Conservation (phyloP, 2,797 vertebrate genomes). For the Urocyon cinereoargenteus region DNA sequence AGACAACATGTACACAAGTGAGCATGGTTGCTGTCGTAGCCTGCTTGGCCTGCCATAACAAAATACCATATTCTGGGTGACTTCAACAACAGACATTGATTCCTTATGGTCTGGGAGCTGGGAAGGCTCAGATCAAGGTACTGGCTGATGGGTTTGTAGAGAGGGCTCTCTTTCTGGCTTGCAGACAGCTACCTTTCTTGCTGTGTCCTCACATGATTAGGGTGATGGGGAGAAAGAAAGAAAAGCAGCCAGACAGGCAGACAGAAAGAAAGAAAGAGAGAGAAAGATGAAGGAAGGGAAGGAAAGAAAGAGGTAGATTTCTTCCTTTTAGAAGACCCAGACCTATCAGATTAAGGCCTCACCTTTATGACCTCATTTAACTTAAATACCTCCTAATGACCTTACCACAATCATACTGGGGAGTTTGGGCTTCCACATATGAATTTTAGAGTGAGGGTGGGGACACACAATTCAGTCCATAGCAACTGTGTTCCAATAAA, state of each 20-base stretch:
- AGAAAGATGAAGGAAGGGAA: neutral
- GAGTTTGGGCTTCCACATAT: neutral
- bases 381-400: neutral
- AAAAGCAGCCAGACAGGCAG: neutral
- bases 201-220: neutral
- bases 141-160: neutral
- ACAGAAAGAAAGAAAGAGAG: fast-evolving
- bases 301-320: neutral
- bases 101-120: neutral
- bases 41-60: neutral
- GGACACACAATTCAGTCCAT: neutral
- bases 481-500: neutral
- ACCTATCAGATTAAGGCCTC: neutral
- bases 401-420: neutral
- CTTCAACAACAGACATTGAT: neutral
- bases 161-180: neutral
- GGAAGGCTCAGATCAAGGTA: neutral
- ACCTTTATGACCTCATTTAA: neutral
- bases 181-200: neutral
- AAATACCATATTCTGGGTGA: neutral
- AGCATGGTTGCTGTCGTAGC: neutral
- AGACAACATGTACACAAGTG: neutral
- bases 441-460: neutral
- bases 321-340: neutral
- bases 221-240: neutral